These are phyloP conservation scores for Eristalinus sepulchralis DNA, from an alignment of 2,888 invertebrate genomes.

Conservation along the genomic window DNA sequence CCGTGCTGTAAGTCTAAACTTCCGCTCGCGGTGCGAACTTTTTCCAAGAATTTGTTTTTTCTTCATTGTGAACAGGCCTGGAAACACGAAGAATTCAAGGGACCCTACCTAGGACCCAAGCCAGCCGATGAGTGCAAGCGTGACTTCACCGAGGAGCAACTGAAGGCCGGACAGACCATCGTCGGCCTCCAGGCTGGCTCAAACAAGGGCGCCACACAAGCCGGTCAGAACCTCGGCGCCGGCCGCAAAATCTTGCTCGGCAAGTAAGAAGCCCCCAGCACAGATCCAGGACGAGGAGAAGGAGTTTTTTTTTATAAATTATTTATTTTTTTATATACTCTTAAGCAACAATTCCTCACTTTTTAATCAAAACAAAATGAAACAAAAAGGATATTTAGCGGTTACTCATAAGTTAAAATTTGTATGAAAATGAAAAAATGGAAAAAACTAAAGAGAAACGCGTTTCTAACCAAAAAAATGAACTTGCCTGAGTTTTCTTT, in stretches of 20 bases:
- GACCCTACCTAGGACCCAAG: conserved; percentile 96
- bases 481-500: conserved; percentile 15
- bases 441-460: conserved; percentile 61
- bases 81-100: conserved; percentile 91
- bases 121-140: conserved; percentile 96
- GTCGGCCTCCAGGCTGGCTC: conserved; percentile 97
- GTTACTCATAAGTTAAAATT: conserved; percentile 65
- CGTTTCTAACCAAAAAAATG: conserved; percentile 60
- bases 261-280: conserved; percentile 86
- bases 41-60: not conserved
- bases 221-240: conserved; percentile 94
- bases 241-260: conserved; percentile 94
- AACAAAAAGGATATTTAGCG: conserved; percentile 50
- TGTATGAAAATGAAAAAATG: conserved; percentile 45
- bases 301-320: conserved; percentile 47
- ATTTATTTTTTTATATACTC: conserved; percentile 36
- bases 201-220: conserved; percentile 97
- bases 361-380: conserved; percentile 48
- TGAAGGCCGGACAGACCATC: conserved; percentile 93
- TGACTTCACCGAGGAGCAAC: conserved; percentile 95
- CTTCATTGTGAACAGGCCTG: conserved; percentile 84
- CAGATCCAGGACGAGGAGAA: conserved; percentile 60
- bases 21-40: too few species aligned
- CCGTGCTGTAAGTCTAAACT: conserved; percentile 89
- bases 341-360: conserved; percentile 70